Base-by-base conservation (phyloP, 30 jellyfish, hydroid and myxozoan species). In the Hydra vulgaris region DNA sequence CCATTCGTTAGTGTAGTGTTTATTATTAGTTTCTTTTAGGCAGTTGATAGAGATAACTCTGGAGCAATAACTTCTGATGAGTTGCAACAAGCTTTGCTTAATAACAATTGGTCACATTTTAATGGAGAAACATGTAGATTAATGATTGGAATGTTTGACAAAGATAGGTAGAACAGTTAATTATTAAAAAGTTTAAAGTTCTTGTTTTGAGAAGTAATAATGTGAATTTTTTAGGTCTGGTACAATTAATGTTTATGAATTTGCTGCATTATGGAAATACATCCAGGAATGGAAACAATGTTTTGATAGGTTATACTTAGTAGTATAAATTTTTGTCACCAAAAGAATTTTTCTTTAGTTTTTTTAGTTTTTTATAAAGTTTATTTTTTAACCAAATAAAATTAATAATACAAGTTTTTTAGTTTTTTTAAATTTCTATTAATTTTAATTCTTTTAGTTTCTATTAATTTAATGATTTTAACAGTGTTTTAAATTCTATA, bases 141-240 rank as follows among this genome's bases (percentile, higher is more conserved):
- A 19, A 94, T 94, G 99, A 88, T 94, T 77, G 99, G 99, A 26
- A 94, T 94, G 99, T 94, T 94, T 81, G 99, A 94, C 84, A 94
- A 88, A 79, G 95, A 94, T 77, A 87, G 99, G 99, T 88, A 83
- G 66, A 0, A 53, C 15, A 4, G 7, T 68, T 68, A 56, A n/a
- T 17, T 56, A 17, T 15, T 56, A n/a, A 56, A n/a, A n/a, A n/a
- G n/a, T n/a, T n/a, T n/a, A n/a, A n/a, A n/a, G n/a, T n/a, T n/a
- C n/a, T n/a, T n/a, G n/a, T 40, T 3, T 3, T 40, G 12, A 40
- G 61, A 3, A 40, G 61, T 40, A 12, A 40, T 40, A 40, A 40
- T 40, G 5, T 40, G 5, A 40, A 40, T 40, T 40, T n/a, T 78
- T 22, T 26, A 93, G 99, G 55, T 93, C 99, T 7, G 99, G 99